Evolutionary conservation across 2,113 vertebrate species (phyloP).

Genomic region (Podarcis raffonei): DNA sequence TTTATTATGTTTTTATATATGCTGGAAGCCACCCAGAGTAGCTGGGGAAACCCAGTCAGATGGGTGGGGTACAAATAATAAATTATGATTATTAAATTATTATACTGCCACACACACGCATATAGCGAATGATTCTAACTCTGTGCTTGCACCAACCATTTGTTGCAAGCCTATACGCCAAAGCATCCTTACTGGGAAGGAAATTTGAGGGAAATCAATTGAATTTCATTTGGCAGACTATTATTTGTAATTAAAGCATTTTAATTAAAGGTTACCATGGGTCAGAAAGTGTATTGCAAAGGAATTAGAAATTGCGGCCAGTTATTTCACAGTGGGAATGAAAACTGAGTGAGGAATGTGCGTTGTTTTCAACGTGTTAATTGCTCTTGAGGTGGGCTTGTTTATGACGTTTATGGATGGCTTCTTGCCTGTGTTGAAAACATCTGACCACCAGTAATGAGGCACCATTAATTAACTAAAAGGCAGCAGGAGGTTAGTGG

Average conservation of each 20-base stretch:
- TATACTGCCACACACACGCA: neutral
- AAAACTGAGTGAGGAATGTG: neutral
- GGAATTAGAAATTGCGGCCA: neutral
- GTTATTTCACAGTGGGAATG: neutral
- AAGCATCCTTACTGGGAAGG: neutral
- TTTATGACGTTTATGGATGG: neutral
- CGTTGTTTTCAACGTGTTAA: constrained; percentile 12
- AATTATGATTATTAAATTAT: neutral
- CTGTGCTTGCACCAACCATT: neutral
- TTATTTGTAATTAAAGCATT: neutral
- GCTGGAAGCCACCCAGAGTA: too few species aligned
- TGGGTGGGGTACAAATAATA: too few species aligned
- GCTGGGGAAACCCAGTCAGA: too few species aligned
- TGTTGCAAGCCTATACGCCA: neutral
- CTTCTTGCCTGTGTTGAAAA: neutral
- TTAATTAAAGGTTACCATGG: neutral
- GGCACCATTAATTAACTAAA: constrained; percentile 18
- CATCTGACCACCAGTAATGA: neutral
- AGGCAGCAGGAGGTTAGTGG: constrained; percentile 3
- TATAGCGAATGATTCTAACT: neutral
- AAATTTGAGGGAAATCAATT: neutral
- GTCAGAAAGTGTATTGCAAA: neutral
- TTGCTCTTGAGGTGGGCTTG: constrained; percentile 13
- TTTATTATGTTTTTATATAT: too few species aligned
- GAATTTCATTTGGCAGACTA: neutral